A percentile compares a stretch with the other conserved stretches of the same genome.
phyloP scores from a whole-genome alignment of 2,888 invertebrate species.

The Synergus itoensis region DNA sequence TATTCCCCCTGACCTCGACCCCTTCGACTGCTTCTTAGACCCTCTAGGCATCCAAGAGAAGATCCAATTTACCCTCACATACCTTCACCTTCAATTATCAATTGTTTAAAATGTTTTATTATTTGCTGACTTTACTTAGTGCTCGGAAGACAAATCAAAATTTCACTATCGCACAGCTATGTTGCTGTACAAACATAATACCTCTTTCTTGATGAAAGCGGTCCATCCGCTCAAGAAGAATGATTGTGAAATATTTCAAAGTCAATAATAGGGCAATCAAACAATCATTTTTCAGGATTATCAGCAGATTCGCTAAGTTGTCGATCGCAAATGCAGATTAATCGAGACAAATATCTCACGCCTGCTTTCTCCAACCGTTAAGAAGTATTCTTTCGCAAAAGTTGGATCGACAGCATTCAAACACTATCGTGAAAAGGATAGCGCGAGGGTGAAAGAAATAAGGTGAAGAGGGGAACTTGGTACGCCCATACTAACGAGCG shows the following conservation, averaged over 20 bases:
- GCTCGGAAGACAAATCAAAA: neutral
- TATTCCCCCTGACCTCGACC: conserved; percentile 63
- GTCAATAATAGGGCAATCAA: conserved; percentile 2
- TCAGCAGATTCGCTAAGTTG: conserved; percentile 34
- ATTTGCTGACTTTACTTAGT: neutral
- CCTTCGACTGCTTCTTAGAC: conserved; percentile 2
- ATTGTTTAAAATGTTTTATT: conserved; percentile 1
- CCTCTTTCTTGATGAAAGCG: neutral
- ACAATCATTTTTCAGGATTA: conserved; percentile 33
- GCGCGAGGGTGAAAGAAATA: conserved; percentile 24
- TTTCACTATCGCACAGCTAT: neutral
- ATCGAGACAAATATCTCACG: conserved; percentile 25
- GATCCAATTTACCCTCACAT: conserved; percentile 11
- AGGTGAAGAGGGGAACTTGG: conserved; percentile 29
- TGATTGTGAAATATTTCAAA: conserved; percentile 5
- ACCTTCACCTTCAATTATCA: conserved; percentile 4
- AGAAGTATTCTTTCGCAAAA: conserved; percentile 31
- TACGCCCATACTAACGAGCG: conserved; percentile 45
- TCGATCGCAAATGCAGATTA: conserved; percentile 34
- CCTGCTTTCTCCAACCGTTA: conserved; percentile 28
- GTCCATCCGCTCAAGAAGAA: neutral
- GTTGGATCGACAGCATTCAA: conserved; percentile 31
- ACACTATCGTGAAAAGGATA: conserved; percentile 35
- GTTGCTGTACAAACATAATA: neutral
- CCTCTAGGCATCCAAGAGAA: conserved; percentile 2